phyloP scores from a whole-genome alignment of 2,113 vertebrate genomes.

The Xiphophorus maculatus region DNA sequence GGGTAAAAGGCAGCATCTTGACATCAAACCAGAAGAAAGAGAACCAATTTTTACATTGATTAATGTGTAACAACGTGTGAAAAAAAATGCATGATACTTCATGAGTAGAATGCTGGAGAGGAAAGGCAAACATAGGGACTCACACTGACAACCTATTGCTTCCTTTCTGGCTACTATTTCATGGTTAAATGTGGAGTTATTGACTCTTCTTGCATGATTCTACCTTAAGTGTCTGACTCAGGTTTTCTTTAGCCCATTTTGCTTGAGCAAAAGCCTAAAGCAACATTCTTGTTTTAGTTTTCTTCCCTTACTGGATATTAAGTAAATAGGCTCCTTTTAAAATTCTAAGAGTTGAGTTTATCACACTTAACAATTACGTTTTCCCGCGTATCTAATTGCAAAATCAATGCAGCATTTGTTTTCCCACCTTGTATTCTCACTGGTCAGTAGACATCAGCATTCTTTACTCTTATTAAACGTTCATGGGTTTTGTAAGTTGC shows the following conservation, averaged over 20 bases:
- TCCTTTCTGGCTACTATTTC: constrained; percentile 64
- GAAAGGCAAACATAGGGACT: constrained; percentile 5
- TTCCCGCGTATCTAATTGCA: constrained; percentile 2
- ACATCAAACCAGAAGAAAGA: too few species aligned
- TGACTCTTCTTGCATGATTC: constrained; percentile 35
- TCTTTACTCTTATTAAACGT: constrained; percentile 30
- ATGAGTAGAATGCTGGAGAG: neutral
- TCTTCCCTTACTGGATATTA: neutral
- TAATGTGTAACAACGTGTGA: too few species aligned
- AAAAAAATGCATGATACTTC: too few species aligned
- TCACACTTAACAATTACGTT: constrained; percentile 18
- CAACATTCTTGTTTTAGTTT: neutral
- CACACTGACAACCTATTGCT: constrained; percentile 28
- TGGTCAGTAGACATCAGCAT: constrained; percentile 23
- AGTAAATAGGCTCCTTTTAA: constrained; percentile 11
- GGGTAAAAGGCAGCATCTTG: too few species aligned
- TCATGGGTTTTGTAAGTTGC: constrained; percentile 14
- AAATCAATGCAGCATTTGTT: constrained; percentile 4
- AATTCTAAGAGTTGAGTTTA: constrained; percentile 11
- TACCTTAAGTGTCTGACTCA: constrained; percentile 33
- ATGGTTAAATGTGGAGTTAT: constrained; percentile 63
- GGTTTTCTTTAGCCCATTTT: constrained; percentile 21
- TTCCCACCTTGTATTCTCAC: constrained; percentile 1
- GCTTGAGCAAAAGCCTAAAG: constrained; percentile 10
- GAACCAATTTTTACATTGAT: too few species aligned